These are phyloP conservation scores for Lithobates pipiens DNA, from an alignment of 2,797 vertebrate species.

Conservation along the genomic window DNA sequence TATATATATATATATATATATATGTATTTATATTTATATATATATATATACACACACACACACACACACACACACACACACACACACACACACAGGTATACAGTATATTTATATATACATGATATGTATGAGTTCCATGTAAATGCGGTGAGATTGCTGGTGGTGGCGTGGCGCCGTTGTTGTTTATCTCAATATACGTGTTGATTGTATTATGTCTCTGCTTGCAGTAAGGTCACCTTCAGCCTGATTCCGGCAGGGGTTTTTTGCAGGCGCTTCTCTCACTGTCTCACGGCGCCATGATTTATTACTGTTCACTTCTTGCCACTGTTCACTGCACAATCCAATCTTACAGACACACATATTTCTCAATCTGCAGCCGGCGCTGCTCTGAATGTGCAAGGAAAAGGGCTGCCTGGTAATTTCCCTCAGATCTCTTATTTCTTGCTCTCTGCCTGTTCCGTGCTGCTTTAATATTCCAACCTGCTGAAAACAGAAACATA, in stretches of 20 bases:
- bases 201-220: conserved; percentile 65
- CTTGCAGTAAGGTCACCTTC: conserved; percentile 80
- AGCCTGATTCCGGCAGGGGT: conserved; percentile 77
- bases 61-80: no score
- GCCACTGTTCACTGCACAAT: conserved; percentile 86
- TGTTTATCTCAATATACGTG: conserved; percentile 66
- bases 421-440: conserved; percentile 69
- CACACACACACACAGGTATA: no score
- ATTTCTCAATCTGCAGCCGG: conserved; percentile 85
- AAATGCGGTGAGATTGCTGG: background rate
- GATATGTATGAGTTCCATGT: background rate
- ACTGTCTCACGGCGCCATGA: conserved; percentile 78
- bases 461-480: conserved; percentile 54
- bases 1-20: no score
- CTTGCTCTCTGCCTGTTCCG: conserved; percentile 61
- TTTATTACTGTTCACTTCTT: conserved; percentile 83
- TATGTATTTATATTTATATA: no score
- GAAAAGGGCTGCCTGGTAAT: conserved; percentile 71
- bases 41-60: no score
- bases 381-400: conserved; percentile 76
- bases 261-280: conserved; percentile 75
- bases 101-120: no score
- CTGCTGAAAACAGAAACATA: conserved; percentile 54
- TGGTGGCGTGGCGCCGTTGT: background rate
- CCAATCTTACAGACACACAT: conserved; percentile 84